Conservation (phyloP, 2,888 invertebrate species). For the Sabatieria punctata region DNA sequence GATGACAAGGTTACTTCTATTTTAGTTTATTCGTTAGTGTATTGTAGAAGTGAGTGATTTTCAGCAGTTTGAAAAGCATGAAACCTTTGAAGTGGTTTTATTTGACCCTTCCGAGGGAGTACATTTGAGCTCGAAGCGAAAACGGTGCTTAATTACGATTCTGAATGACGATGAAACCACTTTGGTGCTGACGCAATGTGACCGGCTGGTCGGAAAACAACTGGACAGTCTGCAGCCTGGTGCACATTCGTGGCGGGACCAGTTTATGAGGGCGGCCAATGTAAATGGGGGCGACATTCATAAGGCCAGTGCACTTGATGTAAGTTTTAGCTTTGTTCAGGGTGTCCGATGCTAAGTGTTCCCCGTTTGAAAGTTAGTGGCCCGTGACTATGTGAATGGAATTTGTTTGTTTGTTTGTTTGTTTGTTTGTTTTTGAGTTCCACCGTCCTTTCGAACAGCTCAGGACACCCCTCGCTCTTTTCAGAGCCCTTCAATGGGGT, state of each 20-base stretch:
- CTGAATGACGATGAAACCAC: slow-evolving; percentile 40
- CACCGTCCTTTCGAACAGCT: too few species aligned
- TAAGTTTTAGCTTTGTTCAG: not conserved
- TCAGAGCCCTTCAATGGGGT: too few species aligned
- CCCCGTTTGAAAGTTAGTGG: too few species aligned
- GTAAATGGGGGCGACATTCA: slow-evolving; percentile 44
- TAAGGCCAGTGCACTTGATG: slow-evolving; percentile 28
- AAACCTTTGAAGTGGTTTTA: slow-evolving; percentile 43
- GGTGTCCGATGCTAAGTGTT: too few species aligned
- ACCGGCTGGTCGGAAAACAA: slow-evolving; percentile 18
- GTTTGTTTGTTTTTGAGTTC: too few species aligned
- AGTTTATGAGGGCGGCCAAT: slow-evolving; percentile 40
- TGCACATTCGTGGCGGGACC: slow-evolving; percentile 39
- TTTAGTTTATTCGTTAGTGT: not conserved
- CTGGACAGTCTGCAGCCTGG: slow-evolving; percentile 40
- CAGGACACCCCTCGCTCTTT: too few species aligned
- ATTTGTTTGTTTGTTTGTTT: too few species aligned
- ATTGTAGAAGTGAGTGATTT: not conserved
- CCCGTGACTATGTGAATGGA: too few species aligned
- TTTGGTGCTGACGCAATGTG: slow-evolving; percentile 40
- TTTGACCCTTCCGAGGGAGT: slow-evolving; percentile 37
- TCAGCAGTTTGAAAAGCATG: slow-evolving; percentile 39
- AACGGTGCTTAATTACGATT: slow-evolving; percentile 37
- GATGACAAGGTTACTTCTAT: slow-evolving; percentile 36
- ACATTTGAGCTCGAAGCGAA: slow-evolving; percentile 27